Evolutionary conservation across 2,113 vertebrate species (phyloP).

Genomic region (Brachypodius melanocephalos): DNA sequence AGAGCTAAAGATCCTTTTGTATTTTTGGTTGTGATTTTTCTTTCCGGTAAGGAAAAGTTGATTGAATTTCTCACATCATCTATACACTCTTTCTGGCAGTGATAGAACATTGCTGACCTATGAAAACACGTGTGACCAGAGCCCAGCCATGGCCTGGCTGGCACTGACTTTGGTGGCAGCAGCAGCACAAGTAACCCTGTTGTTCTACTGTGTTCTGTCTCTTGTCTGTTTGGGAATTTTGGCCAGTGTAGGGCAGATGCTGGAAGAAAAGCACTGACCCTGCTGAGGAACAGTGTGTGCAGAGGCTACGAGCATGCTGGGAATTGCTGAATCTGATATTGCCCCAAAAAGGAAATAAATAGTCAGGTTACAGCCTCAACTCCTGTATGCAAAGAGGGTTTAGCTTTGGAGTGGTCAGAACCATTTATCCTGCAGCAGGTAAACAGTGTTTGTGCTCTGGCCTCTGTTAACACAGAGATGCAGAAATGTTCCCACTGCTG

Average conservation of each 20-base stretch:
- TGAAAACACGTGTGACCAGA: background rate
- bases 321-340: background rate
- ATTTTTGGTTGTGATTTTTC: background rate
- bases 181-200: background rate
- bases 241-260: background rate
- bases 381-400: background rate
- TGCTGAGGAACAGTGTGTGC: background rate
- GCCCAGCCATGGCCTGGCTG: background rate
- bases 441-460: background rate
- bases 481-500: background rate
- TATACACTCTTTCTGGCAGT: background rate
- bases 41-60: background rate
- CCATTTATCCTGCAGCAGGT: background rate
- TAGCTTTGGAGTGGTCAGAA: background rate
- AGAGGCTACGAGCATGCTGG: accelerated
- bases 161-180: background rate
- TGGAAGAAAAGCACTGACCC: background rate
- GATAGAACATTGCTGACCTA: background rate
- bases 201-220: background rate
- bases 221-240: accelerated
- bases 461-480: background rate
- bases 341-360: background rate
- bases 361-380: background rate
- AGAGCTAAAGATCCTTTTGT: background rate
- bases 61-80: background rate